These are phyloP conservation scores for Apodemia mormo DNA, from an alignment of 2,888 invertebrate genomes.

Conservation along the genomic window DNA sequence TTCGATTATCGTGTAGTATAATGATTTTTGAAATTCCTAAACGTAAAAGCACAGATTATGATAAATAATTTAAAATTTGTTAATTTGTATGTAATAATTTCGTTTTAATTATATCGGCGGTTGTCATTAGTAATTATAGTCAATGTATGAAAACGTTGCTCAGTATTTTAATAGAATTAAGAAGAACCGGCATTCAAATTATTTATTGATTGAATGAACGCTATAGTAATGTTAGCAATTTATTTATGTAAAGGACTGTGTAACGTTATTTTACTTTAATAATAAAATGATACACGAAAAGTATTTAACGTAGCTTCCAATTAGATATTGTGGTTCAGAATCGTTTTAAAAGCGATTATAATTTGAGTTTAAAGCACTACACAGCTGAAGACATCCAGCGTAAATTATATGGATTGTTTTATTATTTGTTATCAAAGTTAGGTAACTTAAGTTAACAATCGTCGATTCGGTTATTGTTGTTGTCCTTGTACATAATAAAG, in stretches of 20 bases:
- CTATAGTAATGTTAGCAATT: constrained; percentile 54
- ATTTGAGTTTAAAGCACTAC: constrained; percentile 49
- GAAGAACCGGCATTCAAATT: constrained; percentile 68
- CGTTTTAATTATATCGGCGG: constrained; percentile 54
- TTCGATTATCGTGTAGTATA: constrained; percentile 63
- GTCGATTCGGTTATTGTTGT: constrained; percentile 71
- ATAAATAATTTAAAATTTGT: constrained; percentile 36
- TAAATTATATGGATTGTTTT: constrained; percentile 21
- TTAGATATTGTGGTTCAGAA: constrained; percentile 24
- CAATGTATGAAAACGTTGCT: constrained; percentile 72
- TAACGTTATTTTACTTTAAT: constrained; percentile 44
- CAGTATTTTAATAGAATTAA: constrained; percentile 79
- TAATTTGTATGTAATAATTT: constrained; percentile 51
- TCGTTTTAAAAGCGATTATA: constrained; percentile 34
- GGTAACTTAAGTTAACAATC: constrained; percentile 6
- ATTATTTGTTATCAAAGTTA: constrained; percentile 28
- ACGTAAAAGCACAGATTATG: constrained; percentile 61
- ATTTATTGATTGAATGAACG: constrained; percentile 62
- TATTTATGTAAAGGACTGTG: constrained; percentile 57
- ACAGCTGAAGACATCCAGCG: constrained; percentile 10
- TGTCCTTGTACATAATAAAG: constrained; percentile 74
- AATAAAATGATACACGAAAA: constrained; percentile 26
- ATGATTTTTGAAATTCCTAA: constrained; percentile 53
- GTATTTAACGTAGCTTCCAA: constrained; percentile 26
- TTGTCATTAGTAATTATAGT: constrained; percentile 56